Base-by-base conservation (phyloP, 2,113 vertebrate species). In the Oryzias celebensis region DNA sequence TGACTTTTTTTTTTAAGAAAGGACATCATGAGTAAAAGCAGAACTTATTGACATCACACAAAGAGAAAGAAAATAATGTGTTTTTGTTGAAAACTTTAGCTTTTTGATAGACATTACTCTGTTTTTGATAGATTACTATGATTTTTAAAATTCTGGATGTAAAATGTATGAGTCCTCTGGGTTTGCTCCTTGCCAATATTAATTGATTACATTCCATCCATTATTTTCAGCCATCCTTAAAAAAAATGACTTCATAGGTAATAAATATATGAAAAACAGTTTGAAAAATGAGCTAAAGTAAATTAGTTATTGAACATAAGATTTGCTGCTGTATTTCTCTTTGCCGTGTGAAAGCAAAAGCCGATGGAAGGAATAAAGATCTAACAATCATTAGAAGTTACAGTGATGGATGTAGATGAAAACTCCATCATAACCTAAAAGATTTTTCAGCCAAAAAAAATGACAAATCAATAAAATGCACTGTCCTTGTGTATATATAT, bases 221-320 rank as follows among this genome's bases (percentile, higher is more conserved):
- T 36, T 36, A 36, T 36, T 36, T 12, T 36, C 26, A 20, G 17
- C 28, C 46, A 67, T 65, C 20, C 7, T 69, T 41, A 65, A 42
- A 20, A 20, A 43, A 22, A 13, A 31, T 23, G 15, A 53, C 53
- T 20, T 41, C 12, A 14, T n/a, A 14, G 60, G 59, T 36, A 36
- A 36, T 36, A 36, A 36, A 61, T 31, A 24, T 23, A 23, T 24
- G 41, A 59, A 28, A 46, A 65, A 55, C 31, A 55, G 49, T 53
- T 49, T 73, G 65, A 87, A 71, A 59, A 68, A 80, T 36, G 55
- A 70, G 59, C 31, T 62, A 46, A 66, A 73, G 70, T 59, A 81
- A 85, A 89, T 89, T 77, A 75, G 78, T 78, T 88, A 88, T 87
- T 59, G 78, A 90, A 77, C 77, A 68, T 36, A 6, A 0, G 24